A percentile compares a stretch with the other conserved stretches of the same genome.
phyloP scores from a whole-genome alignment of 2,797 vertebrate species.

The Rhynchonycteris naso region DNA sequence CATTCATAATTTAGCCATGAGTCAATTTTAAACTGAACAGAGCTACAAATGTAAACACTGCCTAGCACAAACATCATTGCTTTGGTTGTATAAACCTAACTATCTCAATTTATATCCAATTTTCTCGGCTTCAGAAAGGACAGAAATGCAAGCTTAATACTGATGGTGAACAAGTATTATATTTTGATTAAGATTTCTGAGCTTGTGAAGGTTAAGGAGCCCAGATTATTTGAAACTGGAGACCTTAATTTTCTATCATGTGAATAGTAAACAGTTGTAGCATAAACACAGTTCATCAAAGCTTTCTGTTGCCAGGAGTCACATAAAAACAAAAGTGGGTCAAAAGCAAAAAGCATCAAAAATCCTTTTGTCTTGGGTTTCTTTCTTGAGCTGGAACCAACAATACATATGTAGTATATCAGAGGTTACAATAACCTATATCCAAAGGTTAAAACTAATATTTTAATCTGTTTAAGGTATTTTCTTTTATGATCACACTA shows the following conservation, averaged over 20 bases:
- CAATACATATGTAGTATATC: neutral
- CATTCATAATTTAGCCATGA: constrained; percentile 54
- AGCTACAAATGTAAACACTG: constrained; percentile 2
- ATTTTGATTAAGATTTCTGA: constrained; percentile 64
- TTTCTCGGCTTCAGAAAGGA: constrained; percentile 47
- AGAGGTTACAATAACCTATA: neutral
- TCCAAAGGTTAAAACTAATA: constrained; percentile 15
- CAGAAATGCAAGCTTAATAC: constrained; percentile 25
- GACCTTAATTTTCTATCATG: neutral
- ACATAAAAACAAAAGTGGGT: neutral
- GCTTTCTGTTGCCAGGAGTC: accelerated
- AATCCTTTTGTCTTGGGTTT: neutral
- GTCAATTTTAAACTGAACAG: constrained; percentile 57
- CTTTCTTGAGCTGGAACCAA: constrained; percentile 8
- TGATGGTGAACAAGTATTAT: neutral
- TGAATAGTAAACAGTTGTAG: neutral
- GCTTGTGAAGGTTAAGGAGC: constrained; percentile 58
- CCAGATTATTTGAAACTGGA: constrained; percentile 35
- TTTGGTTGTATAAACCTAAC: neutral
- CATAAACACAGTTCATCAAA: neutral
- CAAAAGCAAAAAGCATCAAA: neutral
- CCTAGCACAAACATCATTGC: neutral
- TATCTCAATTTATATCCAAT: constrained; percentile 47
- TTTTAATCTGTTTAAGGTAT: neutral
- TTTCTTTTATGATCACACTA: constrained; percentile 36